phyloP scores from a whole-genome alignment of 2,888 invertebrate species.

The Callimorpha dominula region DNA sequence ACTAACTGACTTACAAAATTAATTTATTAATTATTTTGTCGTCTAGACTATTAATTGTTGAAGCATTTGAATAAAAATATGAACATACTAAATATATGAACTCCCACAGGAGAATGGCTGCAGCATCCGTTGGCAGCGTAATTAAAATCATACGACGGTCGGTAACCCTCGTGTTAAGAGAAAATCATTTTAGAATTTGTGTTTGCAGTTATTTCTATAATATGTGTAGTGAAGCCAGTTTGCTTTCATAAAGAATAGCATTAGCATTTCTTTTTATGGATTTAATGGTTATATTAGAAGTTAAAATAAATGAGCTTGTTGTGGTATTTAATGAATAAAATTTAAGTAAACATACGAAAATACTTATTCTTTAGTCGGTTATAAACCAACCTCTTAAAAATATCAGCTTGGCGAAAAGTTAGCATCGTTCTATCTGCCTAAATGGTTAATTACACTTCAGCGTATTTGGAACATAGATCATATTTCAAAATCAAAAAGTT shows the following conservation, averaged over 20 bases:
- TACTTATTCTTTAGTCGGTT: neutral
- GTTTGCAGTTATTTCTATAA: neutral
- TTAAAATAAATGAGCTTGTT: too few species aligned
- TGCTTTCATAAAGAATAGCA: neutral
- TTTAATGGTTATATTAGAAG: too few species aligned
- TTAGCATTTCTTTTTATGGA: neutral
- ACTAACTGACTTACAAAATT: neutral
- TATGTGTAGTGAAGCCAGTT: neutral
- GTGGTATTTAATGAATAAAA: neutral
- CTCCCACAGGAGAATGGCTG: neutral
- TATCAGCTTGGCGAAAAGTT: neutral
- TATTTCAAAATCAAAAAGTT: neutral
- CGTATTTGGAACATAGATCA: neutral
- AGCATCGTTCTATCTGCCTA: neutral
- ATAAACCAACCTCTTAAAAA: neutral
- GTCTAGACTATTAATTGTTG: constrained; percentile 5
- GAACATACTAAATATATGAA: neutral
- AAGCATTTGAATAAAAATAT: neutral
- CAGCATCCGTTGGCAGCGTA: neutral
- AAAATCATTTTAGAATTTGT: constrained; percentile 2
- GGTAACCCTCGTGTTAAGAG: neutral
- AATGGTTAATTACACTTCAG: neutral
- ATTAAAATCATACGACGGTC: constrained; percentile 5
- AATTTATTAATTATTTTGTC: neutral
- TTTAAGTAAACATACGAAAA: neutral